Evolutionary conservation across 2,113 vertebrate genomes (phyloP), one percentile per base, ranked within the genome.

Genomic region (Scatophagus argus): DNA sequence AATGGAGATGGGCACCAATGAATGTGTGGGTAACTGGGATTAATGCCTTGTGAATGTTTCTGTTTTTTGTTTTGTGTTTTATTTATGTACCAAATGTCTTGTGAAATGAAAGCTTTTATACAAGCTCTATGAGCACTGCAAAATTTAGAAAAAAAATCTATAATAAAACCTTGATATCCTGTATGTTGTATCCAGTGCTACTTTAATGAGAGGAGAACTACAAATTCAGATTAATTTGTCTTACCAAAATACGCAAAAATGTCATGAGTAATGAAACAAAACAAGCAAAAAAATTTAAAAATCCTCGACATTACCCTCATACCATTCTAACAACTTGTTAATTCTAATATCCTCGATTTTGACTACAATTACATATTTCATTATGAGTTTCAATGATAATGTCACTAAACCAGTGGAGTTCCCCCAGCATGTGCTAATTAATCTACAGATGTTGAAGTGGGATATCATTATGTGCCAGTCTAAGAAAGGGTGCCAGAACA

Each of bases 81-180:
- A 81, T 92, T 92, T 92, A 91, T 91, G 81, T 63, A 59, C 84
- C 12, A 74, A 41, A 68, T 63, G 23, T 85, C 49, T 36, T 77
- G 44, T 80, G 59, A 61, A 62, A 67, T 71, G 39, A 52, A 84
- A 31, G 75, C 59, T 86, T 92, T 92, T 90, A 62, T 91, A 91
- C 59, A 49, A 71, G 77, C 81, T 79, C 82, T 56, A 55, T 79
- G 70, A 81, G 74, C 60, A 64, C 47, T 44, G 60, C 36, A 61
- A 47, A 64, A 68, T 59, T 67, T 44, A 67, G 47, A 25, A 60
- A 58, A 71, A 47, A 58, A 6, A 56, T 36, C 1, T 78, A 56
- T 74, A 83, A 79, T 83, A 81, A 64, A 83, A 76, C 10, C 19
- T 38, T 65, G 79, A 83, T 19, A 77, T 46, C 25, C 17, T 36